Base-by-base conservation (phyloP, 2,888 invertebrate genomes). In the Drosophila koepferae region DNA sequence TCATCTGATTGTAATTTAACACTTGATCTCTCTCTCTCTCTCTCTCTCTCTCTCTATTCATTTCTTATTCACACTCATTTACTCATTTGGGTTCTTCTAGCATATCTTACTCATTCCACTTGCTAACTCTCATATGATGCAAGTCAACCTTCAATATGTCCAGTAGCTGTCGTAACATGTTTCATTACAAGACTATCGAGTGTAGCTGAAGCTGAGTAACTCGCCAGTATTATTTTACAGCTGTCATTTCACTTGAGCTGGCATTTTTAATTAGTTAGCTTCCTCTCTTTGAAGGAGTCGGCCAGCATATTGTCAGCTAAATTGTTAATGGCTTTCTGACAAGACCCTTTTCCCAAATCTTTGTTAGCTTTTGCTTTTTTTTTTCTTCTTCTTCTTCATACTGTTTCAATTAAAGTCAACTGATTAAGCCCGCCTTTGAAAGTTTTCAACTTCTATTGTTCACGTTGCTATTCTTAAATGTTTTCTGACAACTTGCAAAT, bases 251-350 rank as follows among this genome's bases (percentile, higher is more conserved):
- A 67, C 44, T 53, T 75, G 65, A 49, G 38, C 44, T 72, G 72
- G 49, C 80, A 72, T 61, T 75, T 80, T 75, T 77, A 82, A 85
- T 77, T 80, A 72, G 64, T 63, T 43, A 4, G 46, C 67, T 66
- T 74, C 58, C 74, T 58, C 69, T 20, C 3, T 53, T 78, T 56
- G 41, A 41, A 31, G 14, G 31, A 61, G 36, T 56, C 71, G 69
- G 48, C 54, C 58, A 44, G 54, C 59, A 71, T 77, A 67, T 65
- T 70, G 61, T 49, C 74, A 65, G 28, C 53, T 61, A 69, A 83
- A 74, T 74, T 73, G 58, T 69, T 67, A 71, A 72, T 72, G 59
- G 60, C 65, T 41, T 70, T 63, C 41, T 43, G 66, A 53, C 72
- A 74, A 43, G 53, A 54, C 38, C 58, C 58, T 63, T 38, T 58